Conservation (phyloP, 1,140 invertebrate genomes). For the Drosophila aff. region DNA sequence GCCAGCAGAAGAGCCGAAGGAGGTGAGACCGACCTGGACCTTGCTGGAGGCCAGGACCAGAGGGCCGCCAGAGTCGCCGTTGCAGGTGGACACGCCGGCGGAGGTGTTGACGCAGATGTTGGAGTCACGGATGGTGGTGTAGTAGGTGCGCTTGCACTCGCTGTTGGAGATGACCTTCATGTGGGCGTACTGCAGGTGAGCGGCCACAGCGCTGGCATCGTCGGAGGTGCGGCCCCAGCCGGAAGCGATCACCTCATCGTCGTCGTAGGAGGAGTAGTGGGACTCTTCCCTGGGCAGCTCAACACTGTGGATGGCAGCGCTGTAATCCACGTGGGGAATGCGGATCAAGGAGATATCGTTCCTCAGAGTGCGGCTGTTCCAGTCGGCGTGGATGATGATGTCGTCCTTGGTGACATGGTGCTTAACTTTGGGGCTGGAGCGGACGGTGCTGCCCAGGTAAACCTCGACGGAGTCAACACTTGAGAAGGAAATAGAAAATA, state of each 20-base stretch:
- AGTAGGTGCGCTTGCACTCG: slow-evolving; percentile 50
- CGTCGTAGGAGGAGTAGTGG: slow-evolving; percentile 53
- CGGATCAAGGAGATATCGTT: slow-evolving; percentile 86
- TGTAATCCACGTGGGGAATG: slow-evolving; percentile 72
- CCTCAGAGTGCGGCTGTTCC: slow-evolving; percentile 82
- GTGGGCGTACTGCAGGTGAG: slow-evolving; percentile 62
- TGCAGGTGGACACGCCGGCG: slow-evolving; percentile 69
- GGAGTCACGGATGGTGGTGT: slow-evolving; percentile 39
- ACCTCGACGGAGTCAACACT: slow-evolving; percentile 67
- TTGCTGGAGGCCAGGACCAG: slow-evolving; percentile 67
- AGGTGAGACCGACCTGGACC: slow-evolving; percentile 86
- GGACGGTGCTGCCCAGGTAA: slow-evolving; percentile 57
- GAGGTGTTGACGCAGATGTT: slow-evolving; percentile 73
- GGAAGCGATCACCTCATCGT: slow-evolving; percentile 65
- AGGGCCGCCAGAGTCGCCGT: slow-evolving; percentile 86
- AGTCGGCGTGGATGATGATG: slow-evolving; percentile 85
- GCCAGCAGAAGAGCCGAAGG: slow-evolving; percentile 86
- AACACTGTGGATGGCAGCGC: slow-evolving; percentile 52
- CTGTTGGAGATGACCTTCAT: slow-evolving; percentile 63
- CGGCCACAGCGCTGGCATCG: slow-evolving; percentile 65
- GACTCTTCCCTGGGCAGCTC: slow-evolving; percentile 49
- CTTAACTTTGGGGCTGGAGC: slow-evolving; percentile 66
- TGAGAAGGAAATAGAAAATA: background rate
- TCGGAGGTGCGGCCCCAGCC: slow-evolving; percentile 82
- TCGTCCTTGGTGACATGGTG: slow-evolving; percentile 52